These are phyloP conservation scores for Verasper variegatus DNA, from an alignment of 2,113 vertebrate genomes.

Conservation along the genomic window DNA sequence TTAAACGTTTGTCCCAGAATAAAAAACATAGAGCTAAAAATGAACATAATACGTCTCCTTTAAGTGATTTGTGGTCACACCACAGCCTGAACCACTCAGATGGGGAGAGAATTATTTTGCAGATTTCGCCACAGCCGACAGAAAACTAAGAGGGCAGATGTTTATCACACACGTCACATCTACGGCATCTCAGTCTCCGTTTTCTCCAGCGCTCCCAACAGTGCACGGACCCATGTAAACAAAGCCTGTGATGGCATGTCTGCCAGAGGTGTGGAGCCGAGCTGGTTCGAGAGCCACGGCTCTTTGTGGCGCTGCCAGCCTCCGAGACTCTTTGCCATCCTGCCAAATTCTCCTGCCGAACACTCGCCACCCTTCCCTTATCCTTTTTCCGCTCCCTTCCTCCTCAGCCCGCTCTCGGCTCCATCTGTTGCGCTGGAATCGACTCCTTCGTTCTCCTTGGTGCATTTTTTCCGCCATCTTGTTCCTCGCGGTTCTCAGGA, in stretches of 20 bases:
- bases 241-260: conserved; percentile 63
- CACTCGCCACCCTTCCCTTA: conserved; percentile 45
- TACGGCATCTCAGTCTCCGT: conserved; percentile 32
- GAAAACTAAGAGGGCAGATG: too few species aligned
- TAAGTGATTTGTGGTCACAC: too few species aligned
- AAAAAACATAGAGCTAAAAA: too few species aligned
- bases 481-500: conserved; percentile 8
- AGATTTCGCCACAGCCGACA: too few species aligned
- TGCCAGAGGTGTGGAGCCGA: conserved; percentile 70
- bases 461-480: conserved; percentile 52
- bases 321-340: conserved; percentile 65
- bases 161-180: conserved; percentile 15
- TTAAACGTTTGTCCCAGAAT: too few species aligned
- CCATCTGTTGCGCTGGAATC: conserved; percentile 75
- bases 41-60: too few species aligned
- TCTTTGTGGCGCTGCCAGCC: conserved; percentile 80
- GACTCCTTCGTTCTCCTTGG: conserved; percentile 27
- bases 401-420: conserved; percentile 35
- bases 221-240: conserved; percentile 46
- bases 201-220: conserved; percentile 33
- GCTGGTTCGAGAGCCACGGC: conserved; percentile 58
- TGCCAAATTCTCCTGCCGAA: conserved; percentile 65
- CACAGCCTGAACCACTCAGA: too few species aligned
- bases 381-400: conserved; percentile 19
- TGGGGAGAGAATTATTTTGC: too few species aligned